Conservation (phyloP, 1,140 invertebrate genomes). For the Samia ricini region DNA sequence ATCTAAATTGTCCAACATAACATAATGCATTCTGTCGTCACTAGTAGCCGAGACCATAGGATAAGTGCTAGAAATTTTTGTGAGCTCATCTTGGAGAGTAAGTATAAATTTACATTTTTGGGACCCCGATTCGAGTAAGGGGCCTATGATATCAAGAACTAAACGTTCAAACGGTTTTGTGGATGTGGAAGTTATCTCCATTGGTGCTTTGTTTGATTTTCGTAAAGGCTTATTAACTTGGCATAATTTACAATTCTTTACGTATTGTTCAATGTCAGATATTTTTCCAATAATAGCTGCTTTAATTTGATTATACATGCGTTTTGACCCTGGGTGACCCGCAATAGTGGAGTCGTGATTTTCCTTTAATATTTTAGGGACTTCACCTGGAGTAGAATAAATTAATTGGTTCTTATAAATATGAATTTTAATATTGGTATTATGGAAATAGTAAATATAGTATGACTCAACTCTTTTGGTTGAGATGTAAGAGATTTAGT, state of each 20-base stretch:
- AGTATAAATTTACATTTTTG: background rate
- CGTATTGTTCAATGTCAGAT: background rate
- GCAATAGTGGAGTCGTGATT: too few relatives aligned
- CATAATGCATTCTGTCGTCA: too few relatives aligned
- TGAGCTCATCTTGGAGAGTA: background rate
- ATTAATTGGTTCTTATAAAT: too few relatives aligned
- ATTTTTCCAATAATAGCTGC: background rate
- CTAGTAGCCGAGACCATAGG: background rate
- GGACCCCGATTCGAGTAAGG: background rate
- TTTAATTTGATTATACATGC: background rate
- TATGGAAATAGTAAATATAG: too few relatives aligned
- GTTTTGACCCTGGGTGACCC: too few relatives aligned
- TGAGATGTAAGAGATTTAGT: too few relatives aligned
- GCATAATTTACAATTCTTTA: background rate
- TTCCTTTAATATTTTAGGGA: too few relatives aligned
- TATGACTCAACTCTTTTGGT: too few relatives aligned
- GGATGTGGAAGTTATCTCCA: background rate
- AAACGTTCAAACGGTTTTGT: background rate
- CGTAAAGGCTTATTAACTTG: background rate
- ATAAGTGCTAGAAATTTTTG: background rate
- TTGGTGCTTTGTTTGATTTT: background rate
- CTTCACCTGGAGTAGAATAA: too few relatives aligned
- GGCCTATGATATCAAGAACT: background rate
- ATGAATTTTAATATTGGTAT: too few relatives aligned
- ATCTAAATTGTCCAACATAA: too few relatives aligned